These are phyloP conservation scores for Erpetoichthys calabaricus DNA, from an alignment of 2,797 vertebrate genomes.

Conservation along the genomic window DNA sequence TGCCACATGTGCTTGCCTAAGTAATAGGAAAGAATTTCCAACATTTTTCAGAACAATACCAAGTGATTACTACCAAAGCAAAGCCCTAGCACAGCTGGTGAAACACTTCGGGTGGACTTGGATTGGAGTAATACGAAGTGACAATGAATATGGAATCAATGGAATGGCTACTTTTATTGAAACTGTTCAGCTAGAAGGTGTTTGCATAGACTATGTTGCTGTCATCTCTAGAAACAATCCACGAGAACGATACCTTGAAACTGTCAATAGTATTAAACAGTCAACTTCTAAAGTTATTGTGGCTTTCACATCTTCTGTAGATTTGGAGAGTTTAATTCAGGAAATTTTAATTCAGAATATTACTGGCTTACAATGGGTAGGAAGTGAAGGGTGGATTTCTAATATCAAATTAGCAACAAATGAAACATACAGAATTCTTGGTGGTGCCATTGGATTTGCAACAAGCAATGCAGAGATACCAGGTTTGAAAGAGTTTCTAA, in stretches of 20 bases:
- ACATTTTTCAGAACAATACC: not conserved
- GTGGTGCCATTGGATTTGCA: slow-evolving; percentile 37
- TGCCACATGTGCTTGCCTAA: no score
- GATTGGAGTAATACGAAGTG: no score
- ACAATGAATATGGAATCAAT: no score
- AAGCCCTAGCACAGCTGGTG: not conserved
- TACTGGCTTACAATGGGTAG: slow-evolving; percentile 28
- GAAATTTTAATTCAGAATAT: slow-evolving; percentile 25
- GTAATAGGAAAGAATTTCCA: no score
- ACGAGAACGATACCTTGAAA: not conserved
- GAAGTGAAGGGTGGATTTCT: slow-evolving; percentile 18
- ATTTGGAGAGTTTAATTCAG: slow-evolving; percentile 18
- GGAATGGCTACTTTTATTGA: no score
- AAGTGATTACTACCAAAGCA: slow-evolving; percentile 2
- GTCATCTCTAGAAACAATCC: no score
- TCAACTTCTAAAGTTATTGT: slow-evolving; percentile 33
- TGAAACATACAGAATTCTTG: slow-evolving; percentile 7
- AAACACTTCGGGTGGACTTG: no score
- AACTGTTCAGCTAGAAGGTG: no score
- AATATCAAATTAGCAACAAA: slow-evolving; percentile 22
- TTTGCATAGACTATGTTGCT: no score
- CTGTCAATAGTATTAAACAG: slow-evolving; percentile 15
- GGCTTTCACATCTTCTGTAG: slow-evolving; percentile 29
- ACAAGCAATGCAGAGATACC: slow-evolving; percentile 26
- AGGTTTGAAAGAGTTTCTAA: slow-evolving; percentile 30